Conservation (phyloP, 2,888 invertebrate genomes). For the Drosophila fungiperda region DNA sequence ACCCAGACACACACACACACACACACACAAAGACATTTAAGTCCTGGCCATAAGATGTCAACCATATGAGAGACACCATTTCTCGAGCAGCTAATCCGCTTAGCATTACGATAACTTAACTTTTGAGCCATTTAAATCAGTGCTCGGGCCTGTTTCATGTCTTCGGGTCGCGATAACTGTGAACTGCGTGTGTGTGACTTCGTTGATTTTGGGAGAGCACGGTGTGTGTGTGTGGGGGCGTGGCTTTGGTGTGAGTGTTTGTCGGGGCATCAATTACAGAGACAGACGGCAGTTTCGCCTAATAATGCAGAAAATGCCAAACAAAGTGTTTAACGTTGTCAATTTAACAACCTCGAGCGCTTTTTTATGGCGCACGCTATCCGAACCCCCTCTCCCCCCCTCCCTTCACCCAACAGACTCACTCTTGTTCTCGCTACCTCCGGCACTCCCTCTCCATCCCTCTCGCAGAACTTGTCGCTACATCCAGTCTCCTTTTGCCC, state of each 20-base stretch:
- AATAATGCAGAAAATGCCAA: conserved; percentile 82
- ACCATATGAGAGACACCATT: conserved; percentile 50
- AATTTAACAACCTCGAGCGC: conserved; percentile 81
- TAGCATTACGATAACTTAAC: conserved; percentile 79
- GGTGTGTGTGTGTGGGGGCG: neutral
- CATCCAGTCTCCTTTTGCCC: conserved; percentile 10
- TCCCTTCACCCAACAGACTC: accelerated
- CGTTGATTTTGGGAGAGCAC: neutral
- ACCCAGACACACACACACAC: too few species aligned
- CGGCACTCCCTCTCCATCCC: neutral
- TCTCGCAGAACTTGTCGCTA: neutral
- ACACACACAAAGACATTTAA: neutral
- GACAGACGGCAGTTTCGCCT: conserved; percentile 71
- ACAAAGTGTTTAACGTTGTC: conserved; percentile 82
- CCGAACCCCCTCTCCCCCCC: neutral
- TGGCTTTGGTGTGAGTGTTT: conserved; percentile 13
- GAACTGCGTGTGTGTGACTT: conserved; percentile 4
- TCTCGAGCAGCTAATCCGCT: conserved; percentile 64
- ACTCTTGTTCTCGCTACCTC: neutral
- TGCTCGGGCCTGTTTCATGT: conserved; percentile 56
- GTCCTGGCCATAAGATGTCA: conserved; percentile 36
- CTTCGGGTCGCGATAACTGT: conserved; percentile 55
- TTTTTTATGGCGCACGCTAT: conserved; percentile 67
- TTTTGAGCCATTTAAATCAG: conserved; percentile 81
- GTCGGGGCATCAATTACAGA: conserved; percentile 75